These are phyloP conservation scores for Sminthopsis crassicaudata DNA, from an alignment of 2,113 vertebrate genomes.

Conservation along the genomic window DNA sequence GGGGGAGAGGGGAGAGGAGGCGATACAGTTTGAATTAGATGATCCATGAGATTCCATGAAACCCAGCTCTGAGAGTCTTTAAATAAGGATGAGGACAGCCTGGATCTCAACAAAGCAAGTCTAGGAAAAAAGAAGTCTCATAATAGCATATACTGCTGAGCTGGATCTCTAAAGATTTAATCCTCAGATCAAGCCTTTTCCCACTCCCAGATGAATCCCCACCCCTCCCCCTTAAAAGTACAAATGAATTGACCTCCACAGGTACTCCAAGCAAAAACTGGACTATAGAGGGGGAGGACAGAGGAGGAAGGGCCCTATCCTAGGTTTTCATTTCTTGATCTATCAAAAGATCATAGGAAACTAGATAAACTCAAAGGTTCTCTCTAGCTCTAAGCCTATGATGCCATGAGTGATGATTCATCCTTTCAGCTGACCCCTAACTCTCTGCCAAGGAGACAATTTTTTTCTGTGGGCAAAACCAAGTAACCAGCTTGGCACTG, in stretches of 20 bases:
- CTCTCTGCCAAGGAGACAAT: slow-evolving; percentile 12
- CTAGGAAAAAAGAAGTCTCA: not conserved
- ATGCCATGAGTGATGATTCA: not conserved
- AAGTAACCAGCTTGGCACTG: not conserved
- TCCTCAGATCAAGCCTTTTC: too few species aligned
- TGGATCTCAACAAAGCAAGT: not conserved
- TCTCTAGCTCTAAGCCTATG: not conserved
- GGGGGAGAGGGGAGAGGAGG: too few species aligned
- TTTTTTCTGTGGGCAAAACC: not conserved
- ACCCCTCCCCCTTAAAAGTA: not conserved
- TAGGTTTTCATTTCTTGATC: not conserved
- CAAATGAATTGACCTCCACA: not conserved
- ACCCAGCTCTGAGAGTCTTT: not conserved
- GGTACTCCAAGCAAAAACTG: not conserved
- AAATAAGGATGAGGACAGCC: not conserved
- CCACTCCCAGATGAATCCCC: not conserved
- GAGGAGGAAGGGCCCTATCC: not conserved
- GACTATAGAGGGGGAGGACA: not conserved
- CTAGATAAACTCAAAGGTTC: not conserved
- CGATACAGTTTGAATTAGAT: not conserved
- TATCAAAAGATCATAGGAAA: not conserved
- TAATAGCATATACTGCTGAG: not conserved
- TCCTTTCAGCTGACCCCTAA: not conserved
- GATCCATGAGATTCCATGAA: not conserved
- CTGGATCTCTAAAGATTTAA: not conserved